Base-by-base conservation (phyloP, 2,797 vertebrate species). In the Odontamblyopus lacepedii region DNA sequence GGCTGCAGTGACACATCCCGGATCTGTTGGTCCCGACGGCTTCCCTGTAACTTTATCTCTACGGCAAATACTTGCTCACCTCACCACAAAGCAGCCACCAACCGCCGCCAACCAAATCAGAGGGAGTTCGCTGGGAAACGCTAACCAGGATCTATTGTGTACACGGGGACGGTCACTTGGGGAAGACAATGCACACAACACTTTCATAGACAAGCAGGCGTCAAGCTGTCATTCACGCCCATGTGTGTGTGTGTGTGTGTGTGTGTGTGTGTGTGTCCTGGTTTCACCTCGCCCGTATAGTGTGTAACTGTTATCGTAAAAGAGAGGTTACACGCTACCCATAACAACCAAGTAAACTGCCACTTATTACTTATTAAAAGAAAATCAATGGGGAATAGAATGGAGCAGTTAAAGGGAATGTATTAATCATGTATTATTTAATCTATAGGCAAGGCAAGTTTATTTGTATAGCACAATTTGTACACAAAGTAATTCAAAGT, bases 151-250 rank as follows among this genome's bases (percentile, higher is more conserved):
- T 38, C 80, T 78, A 84, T 88, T 90, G 86, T 92, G 84, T 78
- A 76, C 81, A 63, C 50, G 67, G 87, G 85, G 86, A 88, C 70
- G 30, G 18, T 63, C 26, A 76, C 82, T 83, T 67, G 71, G 78
- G 76, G 81, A 78, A 85, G 87, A 91, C 88, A 89, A 90, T 91
- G 85, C 71, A 74, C 74, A 70, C 5, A 30, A 67, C 27, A 30
- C 70, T 66, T 75, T 69, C 38, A 74, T 71, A 90, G 90, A 92
- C 90, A 90, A 80, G 80, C 80, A 89, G 89, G 89, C 86, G 84
- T 90, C 88, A 83, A 74, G 80, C 80, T 82, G 87, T 87, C 83
- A 83, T 61, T 76, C 84, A 79, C 19, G 8, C 35, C 5, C 67
- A 56, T 69, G 60, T 68, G 64, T 64, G 23, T 51, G 44, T 51